These are phyloP conservation scores for Gallinago stenura DNA, from an alignment of 2,797 vertebrate species.

Conservation along the genomic window DNA sequence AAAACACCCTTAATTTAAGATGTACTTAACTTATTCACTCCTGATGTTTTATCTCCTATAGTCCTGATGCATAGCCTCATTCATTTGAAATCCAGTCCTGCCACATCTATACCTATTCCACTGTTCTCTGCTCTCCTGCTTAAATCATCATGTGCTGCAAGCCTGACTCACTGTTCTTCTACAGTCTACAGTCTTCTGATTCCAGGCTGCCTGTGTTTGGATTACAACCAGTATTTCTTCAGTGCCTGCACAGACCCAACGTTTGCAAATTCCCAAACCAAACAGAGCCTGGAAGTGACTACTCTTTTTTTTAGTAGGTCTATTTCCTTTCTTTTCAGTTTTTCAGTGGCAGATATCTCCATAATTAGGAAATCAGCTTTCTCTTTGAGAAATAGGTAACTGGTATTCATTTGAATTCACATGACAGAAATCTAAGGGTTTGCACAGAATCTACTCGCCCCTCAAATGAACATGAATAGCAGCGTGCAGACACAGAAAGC, in stretches of 20 bases:
- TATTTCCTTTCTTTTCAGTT: neutral
- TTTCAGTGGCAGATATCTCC: neutral
- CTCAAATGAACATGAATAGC: neutral
- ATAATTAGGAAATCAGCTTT: neutral
- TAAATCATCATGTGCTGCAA: neutral
- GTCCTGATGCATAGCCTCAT: neutral
- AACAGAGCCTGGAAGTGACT: neutral
- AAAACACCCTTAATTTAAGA: neutral
- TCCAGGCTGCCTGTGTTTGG: neutral
- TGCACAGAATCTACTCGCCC: neutral
- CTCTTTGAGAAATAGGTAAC: neutral
- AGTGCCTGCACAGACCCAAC: neutral
- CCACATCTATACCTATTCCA: neutral
- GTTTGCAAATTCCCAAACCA: neutral
- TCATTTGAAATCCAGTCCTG: neutral
- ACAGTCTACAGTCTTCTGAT: neutral
- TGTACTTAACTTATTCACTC: neutral
- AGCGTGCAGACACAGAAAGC: rapidly evolving
- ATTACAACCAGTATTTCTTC: neutral
- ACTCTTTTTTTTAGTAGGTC: neutral
- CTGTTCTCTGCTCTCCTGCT: neutral
- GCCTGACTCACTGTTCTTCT: neutral
- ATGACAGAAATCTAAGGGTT: neutral
- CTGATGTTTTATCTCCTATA: neutral
- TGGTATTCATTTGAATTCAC: neutral